These are phyloP conservation scores for Hypena proboscidalis DNA, from an alignment of 2,888 invertebrate genomes.

Conservation along the genomic window DNA sequence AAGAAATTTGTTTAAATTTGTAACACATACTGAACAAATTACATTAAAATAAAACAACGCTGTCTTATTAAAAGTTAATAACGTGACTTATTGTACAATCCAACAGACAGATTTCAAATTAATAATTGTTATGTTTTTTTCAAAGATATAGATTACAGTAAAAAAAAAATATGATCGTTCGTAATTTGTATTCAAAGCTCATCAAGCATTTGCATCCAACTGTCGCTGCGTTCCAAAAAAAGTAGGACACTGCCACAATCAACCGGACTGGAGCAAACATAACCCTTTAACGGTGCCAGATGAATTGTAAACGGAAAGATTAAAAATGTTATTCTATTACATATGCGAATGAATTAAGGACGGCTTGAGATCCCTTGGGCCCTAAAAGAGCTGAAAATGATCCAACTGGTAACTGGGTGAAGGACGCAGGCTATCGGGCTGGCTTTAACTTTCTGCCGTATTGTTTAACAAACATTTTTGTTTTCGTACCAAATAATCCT, in stretches of 20 bases:
- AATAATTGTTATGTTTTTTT: no score
- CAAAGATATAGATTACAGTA: no score
- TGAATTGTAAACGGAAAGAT: constrained; percentile 31
- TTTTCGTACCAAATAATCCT: constrained; percentile 12
- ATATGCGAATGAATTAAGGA: constrained; percentile 36
- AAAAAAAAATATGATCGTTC: no score
- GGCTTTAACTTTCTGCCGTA: constrained; percentile 36
- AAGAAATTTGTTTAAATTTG: no score
- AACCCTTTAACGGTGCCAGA: constrained; percentile 22
- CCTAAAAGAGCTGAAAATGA: constrained; percentile 24
- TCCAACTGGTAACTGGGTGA: constrained; percentile 40
- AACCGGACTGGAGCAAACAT: constrained; percentile 21
- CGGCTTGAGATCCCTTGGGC: constrained; percentile 31
- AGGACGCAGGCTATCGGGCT: constrained; percentile 39
- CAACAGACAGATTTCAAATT: no score
- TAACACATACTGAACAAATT: no score
- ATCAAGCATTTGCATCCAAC: no score
- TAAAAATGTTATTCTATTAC: constrained; percentile 36
- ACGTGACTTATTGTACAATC: no score
- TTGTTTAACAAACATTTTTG: constrained; percentile 30
- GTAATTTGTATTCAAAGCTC: no score
- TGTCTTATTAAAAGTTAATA: no score
- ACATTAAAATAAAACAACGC: no score
- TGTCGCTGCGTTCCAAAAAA: no score
- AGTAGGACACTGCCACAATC: constrained; percentile 12